These are phyloP conservation scores for Aphelinus certus DNA, from an alignment of 1,140 invertebrate species.

Conservation along the genomic window DNA sequence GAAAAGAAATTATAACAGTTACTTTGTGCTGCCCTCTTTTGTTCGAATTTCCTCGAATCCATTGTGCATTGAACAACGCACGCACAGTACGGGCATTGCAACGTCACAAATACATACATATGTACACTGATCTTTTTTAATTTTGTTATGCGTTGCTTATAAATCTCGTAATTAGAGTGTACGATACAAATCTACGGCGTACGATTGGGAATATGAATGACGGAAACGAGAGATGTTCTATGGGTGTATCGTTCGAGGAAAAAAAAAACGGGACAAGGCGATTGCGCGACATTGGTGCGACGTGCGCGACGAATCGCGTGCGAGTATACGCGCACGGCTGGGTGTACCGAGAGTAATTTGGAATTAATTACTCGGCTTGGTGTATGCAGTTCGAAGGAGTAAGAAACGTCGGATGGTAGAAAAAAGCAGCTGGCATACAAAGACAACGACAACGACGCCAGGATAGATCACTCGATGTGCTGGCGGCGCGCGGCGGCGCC, in stretches of 20 bases:
- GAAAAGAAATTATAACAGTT: not conserved
- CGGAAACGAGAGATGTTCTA: too few relatives aligned
- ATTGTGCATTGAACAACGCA: not conserved
- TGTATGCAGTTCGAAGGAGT: not conserved
- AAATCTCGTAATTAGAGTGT: too few relatives aligned
- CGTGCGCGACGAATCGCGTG: not conserved
- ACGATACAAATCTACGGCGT: too few relatives aligned
- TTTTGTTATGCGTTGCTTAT: too few relatives aligned
- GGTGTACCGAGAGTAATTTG: conserved; percentile 25
- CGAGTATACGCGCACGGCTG: not conserved
- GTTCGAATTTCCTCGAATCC: not conserved
- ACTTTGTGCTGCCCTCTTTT: not conserved
- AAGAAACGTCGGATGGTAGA: not conserved
- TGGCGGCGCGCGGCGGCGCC: not conserved
- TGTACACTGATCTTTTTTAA: too few relatives aligned
- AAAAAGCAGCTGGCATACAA: not conserved
- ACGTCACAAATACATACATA: too few relatives aligned
- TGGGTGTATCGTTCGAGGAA: too few relatives aligned
- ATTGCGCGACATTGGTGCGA: too few relatives aligned
- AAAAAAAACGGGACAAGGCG: too few relatives aligned
- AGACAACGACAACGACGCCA: not conserved
- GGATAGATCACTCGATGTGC: conserved; percentile 13
- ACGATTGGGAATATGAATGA: too few relatives aligned
- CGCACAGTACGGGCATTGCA: too few relatives aligned
- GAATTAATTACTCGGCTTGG: conserved; percentile 24